Base-by-base conservation (phyloP, 2,113 vertebrate genomes). In the Holacanthus passer region DNA sequence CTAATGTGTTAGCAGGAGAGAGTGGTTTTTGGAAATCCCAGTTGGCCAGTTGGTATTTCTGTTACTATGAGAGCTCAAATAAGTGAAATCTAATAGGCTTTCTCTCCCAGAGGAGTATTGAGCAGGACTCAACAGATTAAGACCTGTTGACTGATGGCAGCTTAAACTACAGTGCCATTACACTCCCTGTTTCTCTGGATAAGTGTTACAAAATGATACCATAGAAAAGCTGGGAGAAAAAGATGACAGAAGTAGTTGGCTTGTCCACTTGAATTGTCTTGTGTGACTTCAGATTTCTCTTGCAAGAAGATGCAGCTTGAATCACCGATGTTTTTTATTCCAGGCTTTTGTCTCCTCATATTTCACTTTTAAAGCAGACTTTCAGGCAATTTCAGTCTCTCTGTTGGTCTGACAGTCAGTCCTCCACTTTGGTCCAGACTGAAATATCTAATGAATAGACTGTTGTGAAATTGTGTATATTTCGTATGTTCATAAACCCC, bases 121-220 rank as follows among this genome's bases (percentile, higher is more conserved):
- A 93, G 89, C 31, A 83, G 79, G 88, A 93, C 92, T 93, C 89
- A 88, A 90, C 89, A 94, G 91, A 94, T 94, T 92, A 94, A 90
- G 91, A 92, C 88, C 77, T 91, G 94, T 79, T 94, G 94, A 95
- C 79, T 91, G 94, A 94, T 86, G 91, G 92, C 82, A 91, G 91
- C 82, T 93, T 90, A 82, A 93, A 92, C 91, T 91, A 83, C 81
- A 87, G 89, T 75, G 87, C 84, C 80, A 88, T 92, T 86, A 86
- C 90, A 88, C 89, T 77, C 70, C 79, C 76, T 74, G 82, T 80
- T 58, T 81, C 81, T 80, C 66, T 19, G n/a, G 73, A 79, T 87
- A 86, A 90, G 72, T 82, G 82, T 66, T 84, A 41, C 66, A 29
- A 67, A 86, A 79, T 60, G 72, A 89, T 50, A 81, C 22, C 22